Percentiles rank a stretch among this genome's conserved stretches.
phyloP scores from a whole-genome alignment of 1,140 invertebrate species.

The Neotoxoptera formosana region DNA sequence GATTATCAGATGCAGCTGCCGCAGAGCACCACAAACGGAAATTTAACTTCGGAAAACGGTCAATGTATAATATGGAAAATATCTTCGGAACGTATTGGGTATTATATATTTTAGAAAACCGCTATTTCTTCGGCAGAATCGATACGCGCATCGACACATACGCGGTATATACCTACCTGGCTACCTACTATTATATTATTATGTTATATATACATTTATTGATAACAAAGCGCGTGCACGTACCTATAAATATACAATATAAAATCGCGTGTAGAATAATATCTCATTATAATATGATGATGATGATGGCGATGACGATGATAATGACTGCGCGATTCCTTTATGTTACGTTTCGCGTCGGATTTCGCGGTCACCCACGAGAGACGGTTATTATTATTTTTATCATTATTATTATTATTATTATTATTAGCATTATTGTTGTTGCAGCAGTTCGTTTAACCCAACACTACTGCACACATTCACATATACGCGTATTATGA shows the following conservation, averaged over 20 bases:
- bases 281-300: too few relatives aligned
- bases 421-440: constrained; percentile 48
- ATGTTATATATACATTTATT: not conserved
- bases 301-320: not conserved
- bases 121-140: not conserved
- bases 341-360: constrained; percentile 15
- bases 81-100: not conserved
- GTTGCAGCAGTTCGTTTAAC: constrained; percentile 52
- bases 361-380: constrained; percentile 45
- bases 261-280: too few relatives aligned
- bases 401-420: constrained; percentile 12
- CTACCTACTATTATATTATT: too few relatives aligned
- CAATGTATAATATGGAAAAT: too few relatives aligned
- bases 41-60: not conserved
- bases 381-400: constrained; percentile 4
- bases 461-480: not conserved
- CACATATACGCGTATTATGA: not conserved
- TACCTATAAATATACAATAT: not conserved
- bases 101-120: not conserved
- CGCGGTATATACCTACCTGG: not conserved
- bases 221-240: not conserved
- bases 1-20: too few relatives aligned
- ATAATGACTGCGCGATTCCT: constrained; percentile 36
- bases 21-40: not conserved
- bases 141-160: too few relatives aligned